Evolutionary conservation across 1,140 invertebrate genomes (phyloP).

Genomic region (Calephelis nemesis): DNA sequence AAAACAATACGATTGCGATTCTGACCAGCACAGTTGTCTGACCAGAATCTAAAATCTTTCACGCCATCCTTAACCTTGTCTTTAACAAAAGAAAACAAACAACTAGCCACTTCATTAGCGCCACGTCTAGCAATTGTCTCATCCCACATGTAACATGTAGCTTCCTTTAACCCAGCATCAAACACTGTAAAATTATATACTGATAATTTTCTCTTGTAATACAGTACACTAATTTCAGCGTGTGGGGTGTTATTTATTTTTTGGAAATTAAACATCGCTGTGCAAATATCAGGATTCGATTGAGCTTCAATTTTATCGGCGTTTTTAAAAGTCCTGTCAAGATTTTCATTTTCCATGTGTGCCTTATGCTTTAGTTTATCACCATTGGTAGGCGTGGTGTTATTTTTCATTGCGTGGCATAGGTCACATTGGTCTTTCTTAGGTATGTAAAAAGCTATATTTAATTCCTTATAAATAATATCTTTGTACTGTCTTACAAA

Average conservation of each 20-base stretch:
- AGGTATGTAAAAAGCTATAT: constrained; percentile 25
- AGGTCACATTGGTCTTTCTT: constrained; percentile 32
- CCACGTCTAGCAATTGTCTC: constrained; percentile 22
- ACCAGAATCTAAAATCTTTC: constrained; percentile 1
- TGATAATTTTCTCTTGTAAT: constrained; percentile 21
- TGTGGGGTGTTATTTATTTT: constrained; percentile 25
- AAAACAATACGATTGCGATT: constrained; percentile 19
- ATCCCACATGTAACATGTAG: neutral
- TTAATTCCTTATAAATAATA: constrained; percentile 27
- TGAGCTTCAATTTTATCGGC: constrained; percentile 26
- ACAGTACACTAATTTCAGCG: constrained; percentile 28
- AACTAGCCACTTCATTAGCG: constrained; percentile 29
- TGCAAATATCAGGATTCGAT: constrained; percentile 12
- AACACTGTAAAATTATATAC: constrained; percentile 20
- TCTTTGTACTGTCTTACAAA: constrained; percentile 28
- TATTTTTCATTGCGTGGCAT: constrained; percentile 29
- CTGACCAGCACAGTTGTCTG: constrained; percentile 10
- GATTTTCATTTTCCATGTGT: constrained; percentile 22
- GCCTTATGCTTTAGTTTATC: constrained; percentile 20
- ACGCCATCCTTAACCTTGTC: constrained; percentile 8
- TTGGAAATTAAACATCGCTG: constrained; percentile 32
- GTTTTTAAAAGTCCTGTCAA: constrained; percentile 26
- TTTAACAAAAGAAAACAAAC: constrained; percentile 20
- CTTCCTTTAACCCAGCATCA: constrained; percentile 19
- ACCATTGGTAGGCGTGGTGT: constrained; percentile 20